Percentiles rank a stretch among this genome's conserved stretches.
Conservation (phyloP, 2,888 invertebrate species). For the Pomacea canaliculata region DNA sequence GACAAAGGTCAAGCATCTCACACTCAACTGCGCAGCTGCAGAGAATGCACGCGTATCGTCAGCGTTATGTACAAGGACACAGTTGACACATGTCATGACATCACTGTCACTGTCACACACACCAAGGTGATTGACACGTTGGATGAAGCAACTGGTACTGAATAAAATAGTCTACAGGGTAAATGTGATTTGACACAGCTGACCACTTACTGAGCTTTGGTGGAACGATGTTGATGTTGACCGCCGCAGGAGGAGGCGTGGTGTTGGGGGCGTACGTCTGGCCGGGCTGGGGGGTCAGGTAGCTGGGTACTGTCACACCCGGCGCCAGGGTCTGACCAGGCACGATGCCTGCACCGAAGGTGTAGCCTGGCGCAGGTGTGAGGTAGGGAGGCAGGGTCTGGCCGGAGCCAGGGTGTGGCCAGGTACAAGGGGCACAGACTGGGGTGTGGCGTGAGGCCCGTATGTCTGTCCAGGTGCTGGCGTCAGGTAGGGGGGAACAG, state of each 20-base stretch:
- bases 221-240: too few species aligned
- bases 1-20: too few species aligned
- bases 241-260: background rate
- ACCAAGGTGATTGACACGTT: too few species aligned
- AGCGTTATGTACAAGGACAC: too few species aligned
- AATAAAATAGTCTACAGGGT: too few species aligned
- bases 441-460: slow-evolving; percentile 40
- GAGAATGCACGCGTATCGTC: too few species aligned
- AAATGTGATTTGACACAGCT: too few species aligned
- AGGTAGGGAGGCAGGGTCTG: slow-evolving; percentile 31
- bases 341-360: slow-evolving; percentile 25
- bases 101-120: too few species aligned
- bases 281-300: slow-evolving; percentile 38
- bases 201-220: too few species aligned
- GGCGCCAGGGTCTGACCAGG: slow-evolving; percentile 44
- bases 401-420: slow-evolving; percentile 37
- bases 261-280: slow-evolving; percentile 43
- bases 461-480: slow-evolving; percentile 40
- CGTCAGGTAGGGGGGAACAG: slow-evolving; percentile 38
- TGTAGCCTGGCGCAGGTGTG: slow-evolving; percentile 16
- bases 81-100: too few species aligned
- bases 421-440: slow-evolving; percentile 38
- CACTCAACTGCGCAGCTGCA: too few species aligned
- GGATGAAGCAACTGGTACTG: too few species aligned
- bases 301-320: slow-evolving; percentile 36